Base-by-base conservation (phyloP, 2,113 vertebrate genomes). In the Copsychus sechellarum region DNA sequence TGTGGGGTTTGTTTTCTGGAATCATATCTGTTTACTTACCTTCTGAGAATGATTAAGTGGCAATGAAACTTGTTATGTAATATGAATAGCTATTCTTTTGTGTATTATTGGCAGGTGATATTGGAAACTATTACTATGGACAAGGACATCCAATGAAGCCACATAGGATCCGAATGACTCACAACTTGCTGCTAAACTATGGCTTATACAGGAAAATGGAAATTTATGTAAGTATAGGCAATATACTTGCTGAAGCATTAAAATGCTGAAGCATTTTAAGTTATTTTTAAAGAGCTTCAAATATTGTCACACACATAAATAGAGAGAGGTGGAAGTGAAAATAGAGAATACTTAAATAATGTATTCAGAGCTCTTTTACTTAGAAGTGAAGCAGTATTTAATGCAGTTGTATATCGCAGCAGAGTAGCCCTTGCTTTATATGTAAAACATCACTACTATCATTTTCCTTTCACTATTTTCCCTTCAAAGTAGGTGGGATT, bases 121-220 rank as follows among this genome's bases (percentile, higher is more conserved):
- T 98, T 64, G 98, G 98, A 94, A 98, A 98, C 94, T 98, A 98
- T 92, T 98, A 98, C 92, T 98, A 98, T 95, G 98, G 98, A 83
- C 98, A 98, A 83, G 98, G 98, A 38, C 98, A 98, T 95, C 98
- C 98, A 36, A 98, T 98, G 98, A 98, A 98, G 93, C 98, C 98
- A 76, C 98, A 98, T 25, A 97, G 98, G 92, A 98, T 98, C 91
- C 98, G 98, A 78, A 98, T 98, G 98, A 98, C 98, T 42, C 98
- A 98, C 95, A 98, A 98, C 91, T 97, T 98, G 95, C 97, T 98
- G 88, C 87, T 98, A 88, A 98, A 98, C 96, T 98, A 98, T 97
- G 98, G 98, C 80, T 97, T 98, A 50, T 98, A 98, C 95, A 98
- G 98, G 96, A 98, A 98, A 97, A 98, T 98, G 98, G 98, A 98